Evolutionary conservation across 2,113 vertebrate genomes (phyloP).

Genomic region (Plestiodon gilberti): DNA sequence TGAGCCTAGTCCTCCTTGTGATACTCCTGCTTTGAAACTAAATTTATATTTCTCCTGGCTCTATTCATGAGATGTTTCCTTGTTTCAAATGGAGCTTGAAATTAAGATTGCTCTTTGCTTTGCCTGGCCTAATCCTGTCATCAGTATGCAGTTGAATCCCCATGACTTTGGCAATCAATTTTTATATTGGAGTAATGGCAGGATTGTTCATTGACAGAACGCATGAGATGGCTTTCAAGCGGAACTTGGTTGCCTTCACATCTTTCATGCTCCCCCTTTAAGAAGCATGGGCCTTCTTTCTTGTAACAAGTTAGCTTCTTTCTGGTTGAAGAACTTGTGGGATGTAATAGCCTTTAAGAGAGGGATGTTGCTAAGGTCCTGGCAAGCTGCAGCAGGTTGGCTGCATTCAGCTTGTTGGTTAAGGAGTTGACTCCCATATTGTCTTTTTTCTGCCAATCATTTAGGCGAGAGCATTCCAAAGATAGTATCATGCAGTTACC

Average conservation of each 20-base stretch:
- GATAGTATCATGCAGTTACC: too few species aligned
- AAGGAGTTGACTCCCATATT: too few species aligned
- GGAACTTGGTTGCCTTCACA: rapidly evolving
- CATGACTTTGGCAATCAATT: neutral
- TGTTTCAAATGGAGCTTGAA: slow-evolving; percentile 45
- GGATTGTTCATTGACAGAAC: neutral
- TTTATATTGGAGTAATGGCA: neutral
- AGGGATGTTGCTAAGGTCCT: too few species aligned
- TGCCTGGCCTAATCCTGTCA: neutral
- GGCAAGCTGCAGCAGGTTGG: too few species aligned
- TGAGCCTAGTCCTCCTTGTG: neutral
- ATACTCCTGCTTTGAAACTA: slow-evolving; percentile 9
- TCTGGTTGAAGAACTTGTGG: neutral
- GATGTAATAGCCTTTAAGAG: neutral
- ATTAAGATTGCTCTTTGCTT: slow-evolving; percentile 14
- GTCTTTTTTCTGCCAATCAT: too few species aligned
- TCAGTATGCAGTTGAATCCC: neutral
- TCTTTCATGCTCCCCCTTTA: neutral
- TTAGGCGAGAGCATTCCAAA: too few species aligned
- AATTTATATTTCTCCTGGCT: slow-evolving; percentile 13
- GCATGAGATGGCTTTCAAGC: neutral
- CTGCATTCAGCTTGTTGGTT: too few species aligned
- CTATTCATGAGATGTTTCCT: neutral
- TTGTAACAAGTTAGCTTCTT: neutral
- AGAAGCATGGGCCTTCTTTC: neutral